These are phyloP conservation scores for Otis tarda DNA, from an alignment of 2,113 vertebrate species.

Conservation along the genomic window DNA sequence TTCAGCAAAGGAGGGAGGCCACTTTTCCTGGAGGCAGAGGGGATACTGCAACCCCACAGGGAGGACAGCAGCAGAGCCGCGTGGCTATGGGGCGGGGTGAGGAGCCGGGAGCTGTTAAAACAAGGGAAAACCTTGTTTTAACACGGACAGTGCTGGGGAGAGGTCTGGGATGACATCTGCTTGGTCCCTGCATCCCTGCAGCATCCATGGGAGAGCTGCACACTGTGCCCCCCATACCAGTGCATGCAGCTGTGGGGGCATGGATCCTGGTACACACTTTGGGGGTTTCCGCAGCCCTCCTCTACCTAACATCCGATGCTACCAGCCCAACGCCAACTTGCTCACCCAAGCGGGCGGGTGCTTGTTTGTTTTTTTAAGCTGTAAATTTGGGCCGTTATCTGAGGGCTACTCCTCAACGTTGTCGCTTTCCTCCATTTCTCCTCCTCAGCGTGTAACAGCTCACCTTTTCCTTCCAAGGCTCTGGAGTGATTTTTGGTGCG, in stretches of 20 bases:
- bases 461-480: background rate
- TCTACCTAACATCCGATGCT: no score
- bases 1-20: background rate
- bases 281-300: background rate
- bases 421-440: background rate
- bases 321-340: background rate
- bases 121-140: background rate
- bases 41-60: background rate
- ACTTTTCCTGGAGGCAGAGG: background rate
- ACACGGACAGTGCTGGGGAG: fast-evolving
- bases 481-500: background rate
- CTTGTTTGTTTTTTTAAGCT: background rate
- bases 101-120: background rate
- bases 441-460: background rate
- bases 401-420: background rate
- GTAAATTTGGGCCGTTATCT: background rate
- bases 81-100: background rate
- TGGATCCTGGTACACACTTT: background rate
- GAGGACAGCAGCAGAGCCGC: background rate
- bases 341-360: fast-evolving
- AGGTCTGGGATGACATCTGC: fast-evolving
- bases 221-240: background rate
- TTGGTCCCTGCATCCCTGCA: background rate
- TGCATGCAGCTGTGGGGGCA: background rate
- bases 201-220: background rate